Conservation (phyloP, 2,888 invertebrate species). For the Alloscopus bannaensis region DNA sequence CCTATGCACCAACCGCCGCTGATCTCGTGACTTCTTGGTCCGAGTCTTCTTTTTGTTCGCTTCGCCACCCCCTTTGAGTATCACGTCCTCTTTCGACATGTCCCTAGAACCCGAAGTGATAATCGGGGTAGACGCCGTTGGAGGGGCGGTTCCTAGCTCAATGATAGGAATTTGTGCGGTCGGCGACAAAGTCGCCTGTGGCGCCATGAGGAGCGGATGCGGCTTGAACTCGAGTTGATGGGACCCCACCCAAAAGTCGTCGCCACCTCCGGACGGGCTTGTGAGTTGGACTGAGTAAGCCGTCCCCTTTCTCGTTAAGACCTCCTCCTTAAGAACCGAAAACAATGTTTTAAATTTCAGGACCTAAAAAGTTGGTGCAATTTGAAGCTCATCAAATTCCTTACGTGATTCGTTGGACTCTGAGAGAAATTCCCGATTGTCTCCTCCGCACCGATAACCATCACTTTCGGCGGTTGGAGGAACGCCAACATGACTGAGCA, state of each 20-base stretch:
- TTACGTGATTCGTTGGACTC: conserved; percentile 54
- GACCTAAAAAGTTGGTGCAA: conserved; percentile 6
- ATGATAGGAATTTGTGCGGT: conserved; percentile 39
- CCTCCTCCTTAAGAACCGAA: conserved; percentile 38
- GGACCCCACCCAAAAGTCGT: conserved; percentile 56
- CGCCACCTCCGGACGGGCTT: background rate
- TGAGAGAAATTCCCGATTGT: conserved; percentile 36
- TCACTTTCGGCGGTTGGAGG: background rate
- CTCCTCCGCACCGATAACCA: background rate
- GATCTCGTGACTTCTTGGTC: conserved; percentile 19
- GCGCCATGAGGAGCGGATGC: conserved; percentile 55
- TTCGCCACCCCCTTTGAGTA: background rate
- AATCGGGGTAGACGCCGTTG: background rate
- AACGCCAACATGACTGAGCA: too few species aligned
- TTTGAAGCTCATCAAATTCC: too few species aligned
- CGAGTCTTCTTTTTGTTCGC: conserved; percentile 18
- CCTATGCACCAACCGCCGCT: conserved; percentile 36
- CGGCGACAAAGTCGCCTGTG: conserved; percentile 13
- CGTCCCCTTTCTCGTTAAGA: conserved; percentile 20
- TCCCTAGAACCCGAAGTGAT: conserved; percentile 1
- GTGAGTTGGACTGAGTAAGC: background rate
- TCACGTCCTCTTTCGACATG: background rate
- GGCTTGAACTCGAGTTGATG: conserved; percentile 60
- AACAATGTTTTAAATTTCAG: background rate
- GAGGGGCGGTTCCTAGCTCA: conserved; percentile 30